Conservation (phyloP, 2,113 vertebrate genomes). For the Alethe castanea region DNA sequence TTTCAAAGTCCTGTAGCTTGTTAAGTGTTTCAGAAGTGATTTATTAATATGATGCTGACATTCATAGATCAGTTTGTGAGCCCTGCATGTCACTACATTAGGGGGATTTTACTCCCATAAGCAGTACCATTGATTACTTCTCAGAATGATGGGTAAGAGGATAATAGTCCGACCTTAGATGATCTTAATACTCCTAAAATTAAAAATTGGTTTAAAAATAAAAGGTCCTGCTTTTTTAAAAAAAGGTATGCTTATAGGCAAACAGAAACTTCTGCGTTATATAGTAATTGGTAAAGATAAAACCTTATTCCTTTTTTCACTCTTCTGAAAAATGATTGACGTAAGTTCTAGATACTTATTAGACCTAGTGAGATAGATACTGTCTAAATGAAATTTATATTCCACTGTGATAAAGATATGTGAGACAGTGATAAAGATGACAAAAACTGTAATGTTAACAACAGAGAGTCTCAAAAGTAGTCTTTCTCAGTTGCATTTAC, state of each 20-base stretch:
- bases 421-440: neutral
- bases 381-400: neutral
- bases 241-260: neutral
- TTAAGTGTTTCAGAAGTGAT: neutral
- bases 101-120: neutral
- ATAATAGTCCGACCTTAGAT: neutral
- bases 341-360: neutral
- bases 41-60: neutral
- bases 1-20: neutral
- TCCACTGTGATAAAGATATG: neutral
- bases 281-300: neutral
- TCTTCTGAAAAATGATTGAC: neutral
- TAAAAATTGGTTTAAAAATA: neutral
- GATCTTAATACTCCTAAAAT: neutral
- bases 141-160: neutral
- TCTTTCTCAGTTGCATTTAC: neutral
- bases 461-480: neutral
- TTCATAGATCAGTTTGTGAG: neutral
- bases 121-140: neutral
- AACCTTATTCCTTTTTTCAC: neutral
- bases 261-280: neutral
- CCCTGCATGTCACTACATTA: neutral
- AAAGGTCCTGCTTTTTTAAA: neutral
- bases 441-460: neutral
- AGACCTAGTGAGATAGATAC: neutral